Evolutionary conservation across 2,888 invertebrate species (phyloP).

Genomic region (Phaonia tiefii): DNA sequence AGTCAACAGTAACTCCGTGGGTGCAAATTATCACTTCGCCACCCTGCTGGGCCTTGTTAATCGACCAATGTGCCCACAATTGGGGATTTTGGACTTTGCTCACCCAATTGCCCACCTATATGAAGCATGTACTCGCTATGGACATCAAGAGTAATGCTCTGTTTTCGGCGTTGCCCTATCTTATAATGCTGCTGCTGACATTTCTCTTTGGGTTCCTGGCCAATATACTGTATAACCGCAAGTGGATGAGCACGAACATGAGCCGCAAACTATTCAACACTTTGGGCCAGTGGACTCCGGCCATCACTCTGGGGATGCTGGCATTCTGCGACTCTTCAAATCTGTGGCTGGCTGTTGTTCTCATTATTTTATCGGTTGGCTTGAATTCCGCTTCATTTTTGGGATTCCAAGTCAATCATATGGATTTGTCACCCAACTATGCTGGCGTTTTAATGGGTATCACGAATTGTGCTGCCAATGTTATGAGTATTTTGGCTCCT

Average conservation of each 20-base stretch:
- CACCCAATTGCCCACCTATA: slow-evolving; percentile 90
- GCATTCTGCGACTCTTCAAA: slow-evolving; percentile 81
- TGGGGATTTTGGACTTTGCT: slow-evolving; percentile 93
- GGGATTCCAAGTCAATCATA: slow-evolving; percentile 90
- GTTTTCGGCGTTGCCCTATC: slow-evolving; percentile 87
- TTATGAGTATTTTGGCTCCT: slow-evolving; percentile 90
- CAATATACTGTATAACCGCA: slow-evolving; percentile 80
- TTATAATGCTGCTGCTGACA: slow-evolving; percentile 87
- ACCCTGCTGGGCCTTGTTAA: slow-evolving; percentile 88
- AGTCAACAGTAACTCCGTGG: slow-evolving; percentile 85
- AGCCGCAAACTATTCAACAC: slow-evolving; percentile 83
- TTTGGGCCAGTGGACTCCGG: slow-evolving; percentile 86
- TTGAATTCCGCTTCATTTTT: slow-evolving; percentile 88
- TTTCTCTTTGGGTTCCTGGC: slow-evolving; percentile 86
- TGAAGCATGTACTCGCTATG: slow-evolving; percentile 86
- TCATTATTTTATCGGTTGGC: slow-evolving; percentile 88
- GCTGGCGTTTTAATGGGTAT: slow-evolving; percentile 91
- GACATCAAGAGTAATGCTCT: slow-evolving; percentile 87
- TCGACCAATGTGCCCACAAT: slow-evolving; percentile 86
- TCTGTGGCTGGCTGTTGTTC: slow-evolving; percentile 82
- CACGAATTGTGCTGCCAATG: slow-evolving; percentile 88
- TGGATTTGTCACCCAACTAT: slow-evolving; percentile 91
- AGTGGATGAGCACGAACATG: slow-evolving; percentile 73
- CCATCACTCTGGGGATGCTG: slow-evolving; percentile 84
- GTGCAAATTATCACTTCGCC: slow-evolving; percentile 86